Evolutionary conservation across 2,797 vertebrate genomes (phyloP), one percentile per base, ranked within the genome.

Genomic region (Lacerta bilineata): DNA sequence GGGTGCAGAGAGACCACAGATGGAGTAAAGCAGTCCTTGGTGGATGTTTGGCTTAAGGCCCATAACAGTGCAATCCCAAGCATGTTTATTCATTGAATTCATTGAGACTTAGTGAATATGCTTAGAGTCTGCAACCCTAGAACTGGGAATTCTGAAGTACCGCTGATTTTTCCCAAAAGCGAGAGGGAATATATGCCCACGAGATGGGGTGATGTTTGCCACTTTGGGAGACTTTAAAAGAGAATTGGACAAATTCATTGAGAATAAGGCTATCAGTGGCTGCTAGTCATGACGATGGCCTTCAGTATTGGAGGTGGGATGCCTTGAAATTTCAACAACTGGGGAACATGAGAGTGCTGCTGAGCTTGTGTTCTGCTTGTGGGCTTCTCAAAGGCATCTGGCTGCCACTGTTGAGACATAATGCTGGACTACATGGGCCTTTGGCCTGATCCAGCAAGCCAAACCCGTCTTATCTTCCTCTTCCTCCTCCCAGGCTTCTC

Each of bases 401-500:
- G 8, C 27, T 71, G n/a, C n/a, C 69, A 9, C 69, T 33, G 69
- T 55, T 55, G 11, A n/a, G 15, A n/a, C 69, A 71, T 29, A n/a
- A 71, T 71, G 29, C 69, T 71, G 69, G 11, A 71, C 10, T n/a
- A 71, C 27, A 33, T 33, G n/a, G 29, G 69, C 13, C 25, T 25
- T 25, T 69, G 68, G 29, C 29, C n/a, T 33, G 27, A n/a, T n/a
- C 13, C 27, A 71, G 10, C n/a, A n/a, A n/a, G 69, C 11, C n/a
- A 18, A 5, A 6, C 61, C 6, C 76, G 20, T 91, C 87, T 89
- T 89, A 55, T 88, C 75, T 27, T 0, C 17, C 1, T 77, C 61
- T 89, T 71, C 71, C 72, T 92, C 87, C 43, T 55, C n/a, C 3
- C 95, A 99, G 99, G 98, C 99, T 5, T 99, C 99, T 76, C 98